A percentile compares a stretch with the other conserved stretches of the same genome.
Evolutionary conservation across 2,797 vertebrate species (phyloP).

Genomic region (Ataeniobius toweri): DNA sequence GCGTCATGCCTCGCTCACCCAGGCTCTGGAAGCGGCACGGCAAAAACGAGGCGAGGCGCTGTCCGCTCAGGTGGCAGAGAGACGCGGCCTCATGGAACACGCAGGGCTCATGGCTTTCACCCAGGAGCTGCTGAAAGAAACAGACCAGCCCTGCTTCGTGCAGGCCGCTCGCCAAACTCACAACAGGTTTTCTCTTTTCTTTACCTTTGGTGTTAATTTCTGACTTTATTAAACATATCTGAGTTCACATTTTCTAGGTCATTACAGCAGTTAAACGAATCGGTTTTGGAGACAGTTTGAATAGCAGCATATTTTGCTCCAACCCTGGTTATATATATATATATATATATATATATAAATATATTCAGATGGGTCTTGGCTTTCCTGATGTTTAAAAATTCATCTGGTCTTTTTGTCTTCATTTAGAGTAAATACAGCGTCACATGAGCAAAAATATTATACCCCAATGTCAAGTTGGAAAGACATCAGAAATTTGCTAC

Average conservation of each 20-base stretch:
- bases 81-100: conserved; percentile 89
- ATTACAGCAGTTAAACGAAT: too few species aligned
- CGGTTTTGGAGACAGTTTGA: too few species aligned
- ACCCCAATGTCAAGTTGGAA: neutral
- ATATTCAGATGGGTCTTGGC: neutral
- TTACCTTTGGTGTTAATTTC: neutral
- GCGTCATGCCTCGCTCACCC: conserved; percentile 84
- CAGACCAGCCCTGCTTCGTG: conserved; percentile 92
- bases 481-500: neutral
- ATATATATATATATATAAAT: neutral
- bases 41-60: conserved; percentile 86
- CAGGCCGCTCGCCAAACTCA: conserved; percentile 92
- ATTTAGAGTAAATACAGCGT: neutral
- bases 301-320: too few species aligned
- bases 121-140: conserved; percentile 93
- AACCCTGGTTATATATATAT: too few species aligned
- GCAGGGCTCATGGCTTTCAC: conserved; percentile 92
- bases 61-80: conserved; percentile 85
- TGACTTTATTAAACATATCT: neutral
- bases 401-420: neutral
- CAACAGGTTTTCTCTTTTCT: conserved; percentile 81
- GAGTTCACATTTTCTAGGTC: neutral
- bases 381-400: too few species aligned
- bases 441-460: neutral
- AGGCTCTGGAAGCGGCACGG: conserved; percentile 87